These are phyloP conservation scores for Cynaeus angustus DNA, from an alignment of 2,888 invertebrate species.

Conservation along the genomic window DNA sequence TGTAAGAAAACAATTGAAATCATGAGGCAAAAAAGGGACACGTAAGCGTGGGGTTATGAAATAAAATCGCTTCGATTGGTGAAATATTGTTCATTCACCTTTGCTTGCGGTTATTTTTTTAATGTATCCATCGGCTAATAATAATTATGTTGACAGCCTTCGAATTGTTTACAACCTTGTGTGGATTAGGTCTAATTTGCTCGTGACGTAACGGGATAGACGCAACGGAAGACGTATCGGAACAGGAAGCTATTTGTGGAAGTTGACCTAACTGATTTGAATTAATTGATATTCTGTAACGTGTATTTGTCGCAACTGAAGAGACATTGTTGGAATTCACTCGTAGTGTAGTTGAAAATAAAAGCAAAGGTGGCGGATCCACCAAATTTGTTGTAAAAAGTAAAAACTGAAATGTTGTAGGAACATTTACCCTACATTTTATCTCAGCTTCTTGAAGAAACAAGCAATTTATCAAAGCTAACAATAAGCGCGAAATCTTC, in stretches of 20 bases:
- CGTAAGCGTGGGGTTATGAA: slow-evolving; percentile 21
- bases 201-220: slow-evolving; percentile 3
- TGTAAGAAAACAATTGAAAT: slow-evolving; percentile 25
- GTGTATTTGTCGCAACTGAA: background rate
- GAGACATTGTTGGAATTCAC: background rate
- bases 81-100: slow-evolving; percentile 43
- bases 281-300: background rate
- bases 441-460: too few relatives aligned
- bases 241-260: slow-evolving; percentile 7
- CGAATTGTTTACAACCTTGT: background rate
- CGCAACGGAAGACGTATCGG: slow-evolving; percentile 5
- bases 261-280: background rate
- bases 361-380: background rate
- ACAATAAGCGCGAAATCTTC: too few relatives aligned
- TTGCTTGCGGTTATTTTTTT: slow-evolving; percentile 36
- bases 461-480: too few relatives aligned
- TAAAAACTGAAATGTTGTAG: background rate
- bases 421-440: too few relatives aligned
- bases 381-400: background rate
- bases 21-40: slow-evolving; percentile 13
- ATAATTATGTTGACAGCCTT: slow-evolving; percentile 23
- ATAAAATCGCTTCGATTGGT: slow-evolving; percentile 32
- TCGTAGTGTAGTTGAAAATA: background rate
- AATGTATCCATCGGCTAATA: background rate
- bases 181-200: slow-evolving; percentile 4